Conservation (phyloP, 2,888 invertebrate species). For the Galerucella calmariensis region DNA sequence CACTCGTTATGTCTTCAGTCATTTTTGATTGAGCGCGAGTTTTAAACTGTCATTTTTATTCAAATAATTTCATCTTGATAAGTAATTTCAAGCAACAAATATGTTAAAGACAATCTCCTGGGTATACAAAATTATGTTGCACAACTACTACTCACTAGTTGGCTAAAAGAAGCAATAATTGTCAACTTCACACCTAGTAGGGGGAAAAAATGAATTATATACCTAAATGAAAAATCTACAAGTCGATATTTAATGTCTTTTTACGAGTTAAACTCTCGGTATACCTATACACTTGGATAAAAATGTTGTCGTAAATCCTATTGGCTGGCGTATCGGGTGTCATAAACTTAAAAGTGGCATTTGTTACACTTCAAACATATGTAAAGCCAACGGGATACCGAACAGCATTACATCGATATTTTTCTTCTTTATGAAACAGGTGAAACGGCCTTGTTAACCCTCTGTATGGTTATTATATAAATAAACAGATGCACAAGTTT, state of each 20-base stretch:
- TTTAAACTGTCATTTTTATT: too few relatives aligned
- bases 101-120: too few relatives aligned
- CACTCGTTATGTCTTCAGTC: too few relatives aligned
- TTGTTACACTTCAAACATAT: slow-evolving; percentile 53
- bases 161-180: too few relatives aligned
- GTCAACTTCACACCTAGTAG: too few relatives aligned
- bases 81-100: too few relatives aligned
- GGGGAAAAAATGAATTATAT: background rate
- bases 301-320: slow-evolving; percentile 38
- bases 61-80: too few relatives aligned
- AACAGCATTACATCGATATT: slow-evolving; percentile 47
- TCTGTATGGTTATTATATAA: slow-evolving; percentile 1
- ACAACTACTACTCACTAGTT: too few relatives aligned
- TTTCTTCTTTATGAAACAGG: slow-evolving; percentile 41
- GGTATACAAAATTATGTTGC: too few relatives aligned
- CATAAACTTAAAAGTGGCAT: slow-evolving; percentile 53
- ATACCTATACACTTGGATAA: background rate
- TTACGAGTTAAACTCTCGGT: slow-evolving; percentile 6
- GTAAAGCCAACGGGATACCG: slow-evolving; percentile 53
- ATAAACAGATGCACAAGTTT: slow-evolving; percentile 1
- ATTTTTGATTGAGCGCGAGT: too few relatives aligned
- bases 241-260: background rate
- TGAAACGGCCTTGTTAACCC: slow-evolving; percentile 19
- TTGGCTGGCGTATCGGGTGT: slow-evolving; percentile 49
- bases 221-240: background rate